Percentiles rank a stretch among this genome's conserved stretches.
Conservation (phyloP, 2,113 vertebrate genomes). For the Toxostoma redivivum region DNA sequence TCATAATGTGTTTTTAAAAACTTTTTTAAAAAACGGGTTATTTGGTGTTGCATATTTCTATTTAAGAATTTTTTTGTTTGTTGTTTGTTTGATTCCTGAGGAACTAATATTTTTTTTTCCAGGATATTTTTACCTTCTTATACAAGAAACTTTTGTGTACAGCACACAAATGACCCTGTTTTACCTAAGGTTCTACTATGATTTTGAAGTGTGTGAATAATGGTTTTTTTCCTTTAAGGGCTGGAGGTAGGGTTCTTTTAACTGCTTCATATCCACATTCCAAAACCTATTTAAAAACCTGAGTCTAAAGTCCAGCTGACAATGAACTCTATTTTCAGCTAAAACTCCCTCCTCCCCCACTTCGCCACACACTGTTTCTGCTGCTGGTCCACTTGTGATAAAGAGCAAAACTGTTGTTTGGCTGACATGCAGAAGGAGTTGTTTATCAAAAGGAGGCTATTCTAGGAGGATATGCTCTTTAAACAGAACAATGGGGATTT, state of each 20-base stretch:
- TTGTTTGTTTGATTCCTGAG: background rate
- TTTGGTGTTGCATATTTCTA: background rate
- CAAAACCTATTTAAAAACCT: constrained; percentile 57
- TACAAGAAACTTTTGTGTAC: background rate
- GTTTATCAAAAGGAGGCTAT: constrained; percentile 64
- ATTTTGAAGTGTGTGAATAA: background rate
- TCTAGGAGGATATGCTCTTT: constrained; percentile 64
- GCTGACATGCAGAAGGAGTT: constrained; percentile 56
- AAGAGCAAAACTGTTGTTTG: constrained; percentile 55
- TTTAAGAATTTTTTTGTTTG: background rate
- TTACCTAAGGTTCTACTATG: background rate
- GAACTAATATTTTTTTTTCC: background rate
- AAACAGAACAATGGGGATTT: constrained; percentile 65
- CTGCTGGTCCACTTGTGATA: constrained; percentile 60
- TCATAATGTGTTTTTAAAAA: background rate
- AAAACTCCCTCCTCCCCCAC: constrained; percentile 13
- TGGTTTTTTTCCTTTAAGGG: background rate
- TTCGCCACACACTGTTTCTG: constrained; percentile 14
- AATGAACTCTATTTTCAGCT: constrained; percentile 60
- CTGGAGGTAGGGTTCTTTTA: constrained; percentile 24
- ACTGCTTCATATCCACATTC: constrained; percentile 49
- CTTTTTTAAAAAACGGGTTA: fast-evolving
- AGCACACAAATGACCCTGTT: background rate
- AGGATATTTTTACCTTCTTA: background rate
- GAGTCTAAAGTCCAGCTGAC: constrained; percentile 36